Conservation (phyloP, 2,797 vertebrate species). For the Netta rufina region DNA sequence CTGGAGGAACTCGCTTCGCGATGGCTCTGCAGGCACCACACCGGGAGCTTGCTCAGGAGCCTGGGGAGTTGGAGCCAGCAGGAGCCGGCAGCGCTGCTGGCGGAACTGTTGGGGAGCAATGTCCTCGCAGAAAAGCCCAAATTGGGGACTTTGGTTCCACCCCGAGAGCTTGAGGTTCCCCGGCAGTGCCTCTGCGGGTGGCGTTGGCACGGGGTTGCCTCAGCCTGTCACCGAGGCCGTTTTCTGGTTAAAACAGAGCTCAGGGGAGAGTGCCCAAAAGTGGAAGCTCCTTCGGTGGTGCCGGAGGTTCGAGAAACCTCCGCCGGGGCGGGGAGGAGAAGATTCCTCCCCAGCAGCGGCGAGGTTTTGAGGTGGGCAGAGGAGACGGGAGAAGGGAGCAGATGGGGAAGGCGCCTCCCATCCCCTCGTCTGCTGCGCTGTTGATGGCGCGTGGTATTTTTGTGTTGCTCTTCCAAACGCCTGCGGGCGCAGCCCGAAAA, state of each 20-base stretch:
- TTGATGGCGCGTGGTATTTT: neutral
- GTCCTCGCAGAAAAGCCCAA: neutral
- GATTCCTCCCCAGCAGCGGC: neutral
- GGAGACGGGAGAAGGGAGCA: neutral
- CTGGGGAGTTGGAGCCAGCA: neutral
- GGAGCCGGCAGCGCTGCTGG: neutral
- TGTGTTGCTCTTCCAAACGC: neutral
- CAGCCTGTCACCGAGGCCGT: rapidly evolving
- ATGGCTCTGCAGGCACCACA: neutral
- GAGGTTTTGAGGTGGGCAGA: neutral
- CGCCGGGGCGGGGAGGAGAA: neutral
- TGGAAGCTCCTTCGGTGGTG: neutral
- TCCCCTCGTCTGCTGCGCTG: neutral
- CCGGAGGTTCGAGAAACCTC: neutral
- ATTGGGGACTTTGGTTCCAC: neutral
- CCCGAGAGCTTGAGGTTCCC: neutral
- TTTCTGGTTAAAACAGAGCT: neutral
- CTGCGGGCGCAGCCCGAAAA: neutral
- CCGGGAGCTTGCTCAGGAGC: neutral
- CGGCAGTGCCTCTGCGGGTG: neutral
- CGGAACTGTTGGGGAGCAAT: neutral
- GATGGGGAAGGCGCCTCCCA: neutral
- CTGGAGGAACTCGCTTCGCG: neutral
- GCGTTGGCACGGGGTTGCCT: rapidly evolving
- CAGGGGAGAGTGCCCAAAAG: neutral